Percentiles rank a stretch among this genome's conserved stretches.
Conservation (phyloP, 2,888 invertebrate genomes). For the Graphium colonna region DNA sequence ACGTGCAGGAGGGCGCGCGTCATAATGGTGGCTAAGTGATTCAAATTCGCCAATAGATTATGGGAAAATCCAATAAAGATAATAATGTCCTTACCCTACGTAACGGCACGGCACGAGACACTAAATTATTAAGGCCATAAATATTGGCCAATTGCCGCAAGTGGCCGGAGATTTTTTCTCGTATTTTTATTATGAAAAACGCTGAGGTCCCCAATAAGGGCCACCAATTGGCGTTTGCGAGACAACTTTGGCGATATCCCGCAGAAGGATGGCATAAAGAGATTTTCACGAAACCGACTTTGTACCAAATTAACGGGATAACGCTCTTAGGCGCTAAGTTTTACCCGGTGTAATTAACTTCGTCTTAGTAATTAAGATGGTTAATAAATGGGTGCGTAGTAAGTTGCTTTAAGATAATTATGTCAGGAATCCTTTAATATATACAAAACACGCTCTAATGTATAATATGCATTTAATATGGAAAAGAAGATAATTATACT, state of each 20-base stretch:
- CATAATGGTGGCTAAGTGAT: conserved; percentile 28
- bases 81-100: conserved; percentile 52
- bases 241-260: conserved; percentile 52
- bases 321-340: conserved; percentile 71
- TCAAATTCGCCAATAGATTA: conserved; percentile 35
- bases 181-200: conserved; percentile 70
- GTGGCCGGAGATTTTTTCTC: conserved; percentile 61
- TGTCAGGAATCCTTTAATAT: conserved; percentile 74
- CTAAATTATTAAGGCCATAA: conserved; percentile 69
- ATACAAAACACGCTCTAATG: conserved; percentile 65
- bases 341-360: conserved; percentile 71
- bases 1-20: conserved; percentile 4
- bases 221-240: conserved; percentile 52
- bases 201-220: conserved; percentile 54
- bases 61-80: conserved; percentile 47
- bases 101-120: conserved; percentile 57
- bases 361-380: conserved; percentile 76
- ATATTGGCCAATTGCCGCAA: conserved; percentile 72
- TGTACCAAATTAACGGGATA: conserved; percentile 68
- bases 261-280: conserved; percentile 58
- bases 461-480: conserved; percentile 23
- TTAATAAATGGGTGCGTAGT: conserved; percentile 75
- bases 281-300: conserved; percentile 56
- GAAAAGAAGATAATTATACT: no score
- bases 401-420: conserved; percentile 73